phyloP scores from a whole-genome alignment of 2,888 invertebrate genomes.

The Cremastinae sp. region DNA sequence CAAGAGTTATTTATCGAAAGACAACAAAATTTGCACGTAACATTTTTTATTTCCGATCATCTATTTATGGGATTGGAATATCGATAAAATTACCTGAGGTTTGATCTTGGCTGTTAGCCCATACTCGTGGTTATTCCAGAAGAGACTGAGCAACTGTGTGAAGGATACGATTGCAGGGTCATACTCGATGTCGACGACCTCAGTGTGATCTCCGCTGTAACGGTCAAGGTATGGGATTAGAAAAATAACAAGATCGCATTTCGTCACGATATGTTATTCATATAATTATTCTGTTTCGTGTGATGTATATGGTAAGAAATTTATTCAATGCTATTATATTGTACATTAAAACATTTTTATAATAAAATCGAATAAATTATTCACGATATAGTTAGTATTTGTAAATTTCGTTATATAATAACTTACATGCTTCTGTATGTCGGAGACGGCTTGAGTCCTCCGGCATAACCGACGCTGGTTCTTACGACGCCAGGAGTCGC shows the following conservation, averaged over 20 bases:
- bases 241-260: constrained; percentile 23
- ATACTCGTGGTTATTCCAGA: constrained; percentile 97
- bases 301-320: too few relatives aligned
- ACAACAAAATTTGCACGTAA: too few relatives aligned
- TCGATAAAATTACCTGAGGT: constrained; percentile 84
- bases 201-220: constrained; percentile 94
- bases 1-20: too few relatives aligned
- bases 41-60: too few relatives aligned
- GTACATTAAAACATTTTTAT: too few relatives aligned
- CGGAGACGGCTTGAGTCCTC: constrained; percentile 90
- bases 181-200: constrained; percentile 95
- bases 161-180: constrained; percentile 90
- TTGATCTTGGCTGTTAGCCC: constrained; percentile 90
- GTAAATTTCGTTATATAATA: neutral
- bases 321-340: too few relatives aligned
- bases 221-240: constrained; percentile 2
- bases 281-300: constrained; percentile 9
- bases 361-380: too few relatives aligned
- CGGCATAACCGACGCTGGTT: constrained; percentile 97
- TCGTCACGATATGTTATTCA: constrained; percentile 11
- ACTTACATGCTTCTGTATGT: constrained; percentile 93
- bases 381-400: too few relatives aligned
- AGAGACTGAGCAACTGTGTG: constrained; percentile 88
- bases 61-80: too few relatives aligned
- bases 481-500: constrained; percentile 87